Conservation (phyloP, 2,888 invertebrate genomes). For the Elegia similella region DNA sequence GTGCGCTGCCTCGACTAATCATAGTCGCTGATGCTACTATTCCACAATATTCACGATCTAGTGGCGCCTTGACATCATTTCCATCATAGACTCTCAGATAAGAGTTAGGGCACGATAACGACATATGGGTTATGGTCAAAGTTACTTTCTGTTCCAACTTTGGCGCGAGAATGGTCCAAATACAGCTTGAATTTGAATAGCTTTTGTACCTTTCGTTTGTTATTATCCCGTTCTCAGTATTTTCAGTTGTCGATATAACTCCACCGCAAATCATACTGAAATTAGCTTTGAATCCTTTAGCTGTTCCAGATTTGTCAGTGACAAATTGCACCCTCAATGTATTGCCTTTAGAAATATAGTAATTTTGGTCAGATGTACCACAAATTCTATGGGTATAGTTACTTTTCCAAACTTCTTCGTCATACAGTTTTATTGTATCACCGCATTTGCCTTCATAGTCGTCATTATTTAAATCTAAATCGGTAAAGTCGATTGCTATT, state of each 20-base stretch:
- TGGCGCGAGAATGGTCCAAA: slow-evolving; percentile 85
- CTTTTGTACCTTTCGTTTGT: slow-evolving; percentile 53
- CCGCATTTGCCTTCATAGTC: slow-evolving; percentile 70
- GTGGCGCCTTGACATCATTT: slow-evolving; percentile 81
- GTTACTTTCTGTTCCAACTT: slow-evolving; percentile 83
- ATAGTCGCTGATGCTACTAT: slow-evolving; percentile 80
- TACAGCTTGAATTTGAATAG: slow-evolving; percentile 79
- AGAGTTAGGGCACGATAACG: slow-evolving; percentile 59
- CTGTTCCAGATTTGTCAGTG: slow-evolving; percentile 78
- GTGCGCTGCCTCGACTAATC: slow-evolving; percentile 84
- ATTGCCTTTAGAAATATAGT: slow-evolving; percentile 82
- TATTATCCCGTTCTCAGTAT: slow-evolving; percentile 67
- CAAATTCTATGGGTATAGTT: slow-evolving; percentile 76
- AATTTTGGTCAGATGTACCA: slow-evolving; percentile 52
- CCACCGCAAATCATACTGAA: slow-evolving; percentile 87
- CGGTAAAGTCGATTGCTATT: slow-evolving; percentile 85
- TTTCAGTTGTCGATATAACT: slow-evolving; percentile 74
- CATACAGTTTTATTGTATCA: slow-evolving; percentile 64
- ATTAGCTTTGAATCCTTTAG: slow-evolving; percentile 90
- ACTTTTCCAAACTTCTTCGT: slow-evolving; percentile 42
- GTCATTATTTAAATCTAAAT: slow-evolving; percentile 82
- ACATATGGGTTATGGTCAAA: slow-evolving; percentile 84
- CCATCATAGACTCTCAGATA: slow-evolving; percentile 86
- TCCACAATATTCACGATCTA: slow-evolving; percentile 86
- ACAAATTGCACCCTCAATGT: slow-evolving; percentile 85